Evolutionary conservation across 1,140 invertebrate species (phyloP), one percentile per base, ranked within the genome.

Genomic region (Nephila pilipes): DNA sequence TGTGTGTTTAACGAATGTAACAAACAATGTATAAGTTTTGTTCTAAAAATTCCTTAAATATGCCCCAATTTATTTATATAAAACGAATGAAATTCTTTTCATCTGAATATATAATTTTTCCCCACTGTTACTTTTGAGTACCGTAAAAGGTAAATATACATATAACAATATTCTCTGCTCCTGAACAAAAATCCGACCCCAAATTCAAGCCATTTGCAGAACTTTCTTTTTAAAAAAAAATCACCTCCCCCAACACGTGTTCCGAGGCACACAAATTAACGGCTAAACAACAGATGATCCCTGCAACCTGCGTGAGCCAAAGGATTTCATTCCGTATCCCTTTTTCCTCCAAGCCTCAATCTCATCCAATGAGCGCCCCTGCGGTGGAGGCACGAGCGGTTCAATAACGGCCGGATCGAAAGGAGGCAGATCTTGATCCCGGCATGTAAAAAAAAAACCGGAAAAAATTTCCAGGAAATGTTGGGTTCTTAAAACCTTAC

Each of bases 351-450:
- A 25, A 6, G 12, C 22, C 46, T 36, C 69, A 14, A 75, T 32
- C 69, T 14, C 80, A 22, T 55, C 29, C 80, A 55, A 54, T 46
- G 36, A 46, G 36, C 38, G 20, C 10, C 80, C 80, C 36, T 12
- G 80, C n/a, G 38, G 29, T n/a, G 80, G 16, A 16, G 80, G 10
- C 20, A 36, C 65, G 65, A 75, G 29, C 69, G 69, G 69, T 75
- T 75, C 85, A 87, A 87, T 87, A 87, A 87, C 85, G 83, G 60
- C 58, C 25, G 63, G 85, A 65, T 87, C 85, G 85, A 69, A 65
- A 87, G 6, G 57, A n/a, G 60, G 32, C 8, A 38, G 16, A 60
- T 20, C 32, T 38, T n/a, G 85, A 3, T 46, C 54, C 29, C 18
- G 20, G 36, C 36, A 20, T 16, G 18, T 10, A 36, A 18, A 88